A percentile compares a stretch with the other conserved stretches of the same genome.
Conservation (phyloP, 2,888 invertebrate species). For the Idaea aversata region DNA sequence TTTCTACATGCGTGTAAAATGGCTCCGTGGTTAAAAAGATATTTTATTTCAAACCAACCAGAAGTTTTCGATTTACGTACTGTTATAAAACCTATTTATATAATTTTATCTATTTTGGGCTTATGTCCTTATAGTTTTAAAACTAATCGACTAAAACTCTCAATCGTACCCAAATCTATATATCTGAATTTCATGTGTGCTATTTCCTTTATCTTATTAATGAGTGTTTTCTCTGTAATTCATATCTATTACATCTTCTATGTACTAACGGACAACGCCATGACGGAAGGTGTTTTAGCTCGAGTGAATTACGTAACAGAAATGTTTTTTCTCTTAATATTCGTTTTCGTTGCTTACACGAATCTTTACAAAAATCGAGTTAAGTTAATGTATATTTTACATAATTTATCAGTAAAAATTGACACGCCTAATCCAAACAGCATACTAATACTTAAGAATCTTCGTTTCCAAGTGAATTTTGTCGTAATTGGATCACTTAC, state of each 20-base stretch:
- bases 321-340: slow-evolving; percentile 36
- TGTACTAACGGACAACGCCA: slow-evolving; percentile 35
- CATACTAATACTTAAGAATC: slow-evolving; percentile 31
- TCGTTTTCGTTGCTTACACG: slow-evolving; percentile 46
- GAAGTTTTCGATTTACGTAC: slow-evolving; percentile 24
- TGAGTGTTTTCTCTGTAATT: slow-evolving; percentile 42
- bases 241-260: slow-evolving; percentile 46
- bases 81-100: slow-evolving; percentile 46
- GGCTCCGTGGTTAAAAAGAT: slow-evolving; percentile 29
- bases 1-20: slow-evolving; percentile 26
- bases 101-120: slow-evolving; percentile 40
- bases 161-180: slow-evolving; percentile 46
- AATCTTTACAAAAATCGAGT: slow-evolving; percentile 46
- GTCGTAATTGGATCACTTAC: slow-evolving; percentile 33
- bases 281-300: slow-evolving; percentile 49
- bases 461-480: slow-evolving; percentile 38
- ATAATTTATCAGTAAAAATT: slow-evolving; percentile 42
- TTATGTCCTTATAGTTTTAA: slow-evolving; percentile 49
- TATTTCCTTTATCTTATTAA: slow-evolving; percentile 36
- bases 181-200: slow-evolving; percentile 53
- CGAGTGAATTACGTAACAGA: slow-evolving; percentile 62
- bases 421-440: slow-evolving; percentile 35
- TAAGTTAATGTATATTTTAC: slow-evolving; percentile 52
- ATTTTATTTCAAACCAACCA: slow-evolving; percentile 19
- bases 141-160: slow-evolving; percentile 33